Evolutionary conservation across 2,113 vertebrate species (phyloP), one percentile per base, ranked within the genome.

Genomic region (rabbit (Oryctolagus cuniculus)): DNA sequence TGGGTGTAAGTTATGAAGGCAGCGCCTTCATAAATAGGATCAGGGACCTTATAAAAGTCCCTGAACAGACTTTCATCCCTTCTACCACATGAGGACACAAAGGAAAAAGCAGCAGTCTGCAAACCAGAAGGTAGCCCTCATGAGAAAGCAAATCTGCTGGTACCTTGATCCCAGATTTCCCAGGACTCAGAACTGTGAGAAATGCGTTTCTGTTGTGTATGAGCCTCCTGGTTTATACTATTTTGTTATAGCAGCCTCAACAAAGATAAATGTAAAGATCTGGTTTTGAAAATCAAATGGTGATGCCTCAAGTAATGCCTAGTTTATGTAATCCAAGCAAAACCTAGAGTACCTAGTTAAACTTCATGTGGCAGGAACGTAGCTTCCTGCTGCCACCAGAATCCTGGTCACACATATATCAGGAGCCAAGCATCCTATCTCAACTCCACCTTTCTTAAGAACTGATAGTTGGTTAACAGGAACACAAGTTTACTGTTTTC

Each of bases 201-300:
- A n/a, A n/a, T n/a, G n/a, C n/a, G n/a, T n/a, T n/a, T 66, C 31
- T 1, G 63, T 55, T 79, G 51, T 29, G n/a, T 51, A 29, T 69
- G 36, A 58, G 21, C 22, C 73, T 53, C 22, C 15, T 21, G 27
- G 7, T 34, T 88, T 61, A 75, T 74, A 70, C 16, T 51, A 74
- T 63, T 64, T 27, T 78, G 38, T 78, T 53, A 78, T 21, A 89
- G 44, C 61, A 67, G 31, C 16, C n/a, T 19, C 21, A 87, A 74
- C 19, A 29, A 22, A 89, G 63, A 67, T 78, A 79, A 27, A 89
- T 49, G 19, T 63, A 87, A 90, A 19, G n/a, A 84, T 74, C 29
- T 88, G 34, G 75, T 69, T 90, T 53, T 93, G 21, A 85, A 91
- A 72, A 53, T 66, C 61, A 73, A 85, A 81, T 51, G 25, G 61